These are phyloP conservation scores for human (Homo sapiens) DNA, from an alignment of 2,113 vertebrate species.

Conservation along the genomic window GRCh38 chrX:132737501-132738000, in stretches of 20 bases:
- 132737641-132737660: slow-evolving; percentile 13
- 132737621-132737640: slow-evolving; percentile 33
- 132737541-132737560: not conserved
- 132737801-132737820: not conserved
- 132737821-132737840: slow-evolving; percentile 14
- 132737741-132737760: not conserved
- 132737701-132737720: not conserved
- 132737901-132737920: not conserved
- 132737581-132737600: not conserved
- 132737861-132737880: not conserved
- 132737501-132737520: not conserved
- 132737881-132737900: not conserved
- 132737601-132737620: not conserved
- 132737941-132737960: not conserved
- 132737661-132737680: slow-evolving; percentile 19
- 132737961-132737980: not conserved
- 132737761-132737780: not conserved
- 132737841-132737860: not conserved
- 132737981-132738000: not conserved
- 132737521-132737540: not conserved
- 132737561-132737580: not conserved
- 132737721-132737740: slow-evolving; percentile 56
- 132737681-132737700: slow-evolving; percentile 35
- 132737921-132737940: not conserved
- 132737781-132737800: not conserved